Percentiles rank a stretch among this genome's conserved stretches.
phyloP scores from a whole-genome alignment of 1,140 invertebrate genomes.

The Drosophila gunungcola region DNA sequence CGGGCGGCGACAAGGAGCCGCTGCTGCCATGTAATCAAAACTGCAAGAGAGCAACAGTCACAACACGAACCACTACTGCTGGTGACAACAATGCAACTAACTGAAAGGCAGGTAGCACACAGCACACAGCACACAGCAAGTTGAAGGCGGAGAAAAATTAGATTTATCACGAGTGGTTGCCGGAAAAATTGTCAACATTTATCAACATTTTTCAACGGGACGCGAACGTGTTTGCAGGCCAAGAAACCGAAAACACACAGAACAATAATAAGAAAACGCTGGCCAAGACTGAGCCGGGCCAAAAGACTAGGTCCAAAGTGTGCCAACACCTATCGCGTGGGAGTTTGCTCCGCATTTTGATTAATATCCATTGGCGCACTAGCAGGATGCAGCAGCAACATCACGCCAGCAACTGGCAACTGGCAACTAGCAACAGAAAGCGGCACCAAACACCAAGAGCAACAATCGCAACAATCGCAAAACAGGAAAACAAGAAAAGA shows the following conservation, averaged over 20 bases:
- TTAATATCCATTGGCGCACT: slow-evolving; percentile 75
- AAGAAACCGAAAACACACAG: slow-evolving; percentile 25
- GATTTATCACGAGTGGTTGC: slow-evolving; percentile 84
- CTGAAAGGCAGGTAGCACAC: slow-evolving; percentile 16
- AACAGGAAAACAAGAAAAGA: slow-evolving; percentile 48
- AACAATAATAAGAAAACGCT: slow-evolving; percentile 31
- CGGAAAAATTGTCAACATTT: slow-evolving; percentile 84
- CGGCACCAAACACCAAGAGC: slow-evolving; percentile 43
- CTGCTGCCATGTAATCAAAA: slow-evolving; percentile 44
- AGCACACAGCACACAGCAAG: neutral
- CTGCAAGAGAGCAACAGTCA: slow-evolving; percentile 52
- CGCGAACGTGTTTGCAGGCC: slow-evolving; percentile 63
- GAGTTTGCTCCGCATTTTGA: slow-evolving; percentile 59
- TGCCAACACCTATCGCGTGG: slow-evolving; percentile 55
- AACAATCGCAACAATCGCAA: slow-evolving; percentile 41
- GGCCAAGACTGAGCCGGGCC: slow-evolving; percentile 54
- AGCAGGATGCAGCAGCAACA: slow-evolving; percentile 41
- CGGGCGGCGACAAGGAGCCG: slow-evolving; percentile 29
- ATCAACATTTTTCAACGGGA: slow-evolving; percentile 82
- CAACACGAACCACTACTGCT: slow-evolving; percentile 39
- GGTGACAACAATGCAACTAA: slow-evolving; percentile 67
- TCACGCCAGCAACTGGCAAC: slow-evolving; percentile 5
- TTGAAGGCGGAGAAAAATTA: slow-evolving; percentile 74
- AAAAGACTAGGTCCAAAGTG: slow-evolving; percentile 46
- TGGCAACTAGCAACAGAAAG: slow-evolving; percentile 39